phyloP scores from a whole-genome alignment of 2,113 vertebrate genomes.

The Daphoenositta chrysoptera region DNA sequence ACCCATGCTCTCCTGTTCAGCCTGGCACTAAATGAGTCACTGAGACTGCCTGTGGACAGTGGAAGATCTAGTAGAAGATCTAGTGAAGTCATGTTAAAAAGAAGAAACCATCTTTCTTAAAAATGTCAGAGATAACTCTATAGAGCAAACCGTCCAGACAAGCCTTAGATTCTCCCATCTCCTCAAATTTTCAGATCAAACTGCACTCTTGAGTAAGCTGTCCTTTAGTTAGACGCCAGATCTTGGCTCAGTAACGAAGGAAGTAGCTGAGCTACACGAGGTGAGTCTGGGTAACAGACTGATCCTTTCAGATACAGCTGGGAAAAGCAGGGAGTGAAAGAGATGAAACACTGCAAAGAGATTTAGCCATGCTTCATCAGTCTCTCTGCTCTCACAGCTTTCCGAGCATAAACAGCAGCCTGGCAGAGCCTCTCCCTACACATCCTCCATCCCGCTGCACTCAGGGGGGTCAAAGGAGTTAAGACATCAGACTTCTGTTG shows the following conservation, averaged over 20 bases:
- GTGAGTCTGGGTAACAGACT: neutral
- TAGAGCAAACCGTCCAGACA: neutral
- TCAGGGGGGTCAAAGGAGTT: neutral
- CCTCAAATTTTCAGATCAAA: neutral
- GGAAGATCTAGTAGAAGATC: neutral
- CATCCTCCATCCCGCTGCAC: neutral
- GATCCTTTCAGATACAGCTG: neutral
- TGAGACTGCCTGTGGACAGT: neutral
- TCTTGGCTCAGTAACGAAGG: neutral
- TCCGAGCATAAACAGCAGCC: neutral
- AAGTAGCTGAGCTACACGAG: neutral
- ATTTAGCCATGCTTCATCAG: neutral
- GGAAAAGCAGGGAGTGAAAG: neutral
- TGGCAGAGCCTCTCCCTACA: neutral
- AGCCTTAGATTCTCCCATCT: neutral
- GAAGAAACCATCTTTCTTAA: neutral
- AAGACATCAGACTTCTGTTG: conserved; percentile 58
- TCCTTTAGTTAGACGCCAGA: neutral
- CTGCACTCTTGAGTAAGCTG: neutral
- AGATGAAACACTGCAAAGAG: neutral
- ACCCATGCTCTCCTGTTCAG: neutral
- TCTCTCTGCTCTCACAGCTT: neutral
- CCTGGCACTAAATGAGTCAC: neutral
- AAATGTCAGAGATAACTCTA: neutral
- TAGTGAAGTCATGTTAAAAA: neutral